A percentile compares a stretch with the other conserved stretches of the same genome.
Evolutionary conservation across 2,797 vertebrate genomes (phyloP).

Genomic region (Melanotaenia maccullochi): DNA sequence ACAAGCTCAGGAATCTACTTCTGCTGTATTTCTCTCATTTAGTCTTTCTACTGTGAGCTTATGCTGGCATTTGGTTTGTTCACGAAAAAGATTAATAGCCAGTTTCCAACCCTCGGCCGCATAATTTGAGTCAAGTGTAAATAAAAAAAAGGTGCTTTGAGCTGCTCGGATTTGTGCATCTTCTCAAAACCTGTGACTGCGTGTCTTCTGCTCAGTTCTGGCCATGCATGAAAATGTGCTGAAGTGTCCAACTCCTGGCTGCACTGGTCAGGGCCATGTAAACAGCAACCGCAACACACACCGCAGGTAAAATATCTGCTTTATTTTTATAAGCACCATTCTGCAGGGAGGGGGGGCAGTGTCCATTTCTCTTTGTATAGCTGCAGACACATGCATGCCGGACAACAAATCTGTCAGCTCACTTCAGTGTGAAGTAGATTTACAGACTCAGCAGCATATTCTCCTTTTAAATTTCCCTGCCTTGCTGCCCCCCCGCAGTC

Average conservation of each 20-base stretch:
- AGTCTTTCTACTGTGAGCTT: not conserved
- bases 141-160: not conserved
- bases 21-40: not conserved
- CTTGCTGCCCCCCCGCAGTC: slow-evolving; percentile 74
- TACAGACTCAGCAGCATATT: slow-evolving; percentile 49
- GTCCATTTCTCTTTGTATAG: slow-evolving; percentile 19
- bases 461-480: slow-evolving; percentile 29
- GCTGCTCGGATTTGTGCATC: not conserved
- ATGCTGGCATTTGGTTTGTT: slow-evolving; percentile 3
- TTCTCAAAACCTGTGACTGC: slow-evolving; percentile 16
- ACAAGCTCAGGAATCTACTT: not conserved
- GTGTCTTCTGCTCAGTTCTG: slow-evolving; percentile 84
- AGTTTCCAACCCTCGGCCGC: not conserved
- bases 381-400: slow-evolving; percentile 47
- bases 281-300: slow-evolving; percentile 99
- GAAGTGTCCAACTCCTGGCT: slow-evolving; percentile 97
- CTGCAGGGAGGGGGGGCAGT: slow-evolving; percentile 2
- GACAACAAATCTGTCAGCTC: slow-evolving; percentile 43
- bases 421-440: slow-evolving; percentile 49
- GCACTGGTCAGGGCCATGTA: slow-evolving; percentile 97
- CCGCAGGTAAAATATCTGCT: slow-evolving; percentile 86
- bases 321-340: not conserved
- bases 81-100: not conserved
- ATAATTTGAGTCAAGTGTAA: no score
- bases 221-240: slow-evolving; percentile 98